These are phyloP conservation scores for Bryconaethiops microstoma DNA, from an alignment of 2,797 vertebrate genomes.

Conservation along the genomic window DNA sequence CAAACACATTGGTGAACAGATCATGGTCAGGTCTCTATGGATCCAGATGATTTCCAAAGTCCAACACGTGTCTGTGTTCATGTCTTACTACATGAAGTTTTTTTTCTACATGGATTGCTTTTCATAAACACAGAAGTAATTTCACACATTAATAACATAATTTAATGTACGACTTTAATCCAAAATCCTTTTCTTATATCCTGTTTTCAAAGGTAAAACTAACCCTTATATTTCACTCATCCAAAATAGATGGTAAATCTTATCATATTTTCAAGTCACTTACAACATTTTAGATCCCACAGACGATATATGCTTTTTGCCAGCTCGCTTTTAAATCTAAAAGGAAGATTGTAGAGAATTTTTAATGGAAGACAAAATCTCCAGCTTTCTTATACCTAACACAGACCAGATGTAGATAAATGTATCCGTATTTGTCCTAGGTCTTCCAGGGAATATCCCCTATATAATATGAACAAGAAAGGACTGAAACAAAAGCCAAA, in stretches of 20 bases:
- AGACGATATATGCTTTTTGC: neutral
- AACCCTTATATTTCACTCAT: neutral
- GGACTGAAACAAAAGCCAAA: conserved; percentile 19
- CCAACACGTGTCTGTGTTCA: no score
- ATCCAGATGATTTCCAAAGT: no score
- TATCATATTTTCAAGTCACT: neutral
- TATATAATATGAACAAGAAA: conserved; percentile 8
- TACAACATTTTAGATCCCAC: neutral
- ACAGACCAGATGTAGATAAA: conserved; percentile 35
- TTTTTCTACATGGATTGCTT: neutral
- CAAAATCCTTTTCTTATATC: no score
- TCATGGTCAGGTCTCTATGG: no score
- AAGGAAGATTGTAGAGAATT: neutral
- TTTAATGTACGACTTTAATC: no score
- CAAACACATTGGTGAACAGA: no score
- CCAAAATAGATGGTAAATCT: conserved; percentile 9
- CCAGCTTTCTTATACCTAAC: conserved; percentile 18
- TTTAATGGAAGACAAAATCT: conserved; percentile 28
- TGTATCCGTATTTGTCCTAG: conserved; percentile 22
- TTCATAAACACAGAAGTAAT: conserved; percentile 4
- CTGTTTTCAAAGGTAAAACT: neutral
- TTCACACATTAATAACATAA: neutral
- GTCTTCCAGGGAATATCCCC: conserved; percentile 10
- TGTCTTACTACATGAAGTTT: neutral
- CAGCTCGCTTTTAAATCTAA: neutral